phyloP scores from a whole-genome alignment of 2,113 vertebrate species.

The Ptilonorhynchus violaceus region DNA sequence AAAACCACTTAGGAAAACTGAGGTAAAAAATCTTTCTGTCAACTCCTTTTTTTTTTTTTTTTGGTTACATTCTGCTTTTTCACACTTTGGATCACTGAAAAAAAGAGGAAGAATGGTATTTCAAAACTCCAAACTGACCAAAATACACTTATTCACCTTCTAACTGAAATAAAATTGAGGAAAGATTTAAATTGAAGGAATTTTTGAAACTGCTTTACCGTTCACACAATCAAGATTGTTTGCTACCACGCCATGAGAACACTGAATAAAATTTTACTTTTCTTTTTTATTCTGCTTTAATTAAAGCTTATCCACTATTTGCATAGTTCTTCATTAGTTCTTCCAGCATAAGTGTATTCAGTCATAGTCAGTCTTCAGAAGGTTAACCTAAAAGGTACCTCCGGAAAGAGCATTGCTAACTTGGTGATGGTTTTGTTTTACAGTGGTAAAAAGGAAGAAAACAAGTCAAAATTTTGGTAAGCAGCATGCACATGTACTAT shows the following conservation, averaged over 20 bases:
- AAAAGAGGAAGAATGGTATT: neutral
- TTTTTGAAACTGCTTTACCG: neutral
- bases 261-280: neutral
- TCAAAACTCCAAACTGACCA: neutral
- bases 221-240: neutral
- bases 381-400: neutral
- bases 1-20: neutral
- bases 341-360: neutral
- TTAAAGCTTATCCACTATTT: neutral
- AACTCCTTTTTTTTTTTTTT: neutral
- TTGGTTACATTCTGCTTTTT: neutral
- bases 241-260: neutral
- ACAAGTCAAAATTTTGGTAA: neutral
- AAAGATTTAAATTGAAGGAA: neutral
- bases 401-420: neutral
- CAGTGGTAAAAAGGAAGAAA: neutral
- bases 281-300: neutral
- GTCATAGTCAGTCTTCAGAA: neutral
- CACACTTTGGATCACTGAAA: neutral
- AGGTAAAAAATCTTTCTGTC: neutral
- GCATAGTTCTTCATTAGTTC: neutral
- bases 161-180: neutral
- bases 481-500: fast-evolving
- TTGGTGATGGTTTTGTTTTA: neutral
- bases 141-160: neutral